These are phyloP conservation scores for Odobenus rosmarus DNA, from an alignment of 2,113 vertebrate genomes.

Conservation along the genomic window DNA sequence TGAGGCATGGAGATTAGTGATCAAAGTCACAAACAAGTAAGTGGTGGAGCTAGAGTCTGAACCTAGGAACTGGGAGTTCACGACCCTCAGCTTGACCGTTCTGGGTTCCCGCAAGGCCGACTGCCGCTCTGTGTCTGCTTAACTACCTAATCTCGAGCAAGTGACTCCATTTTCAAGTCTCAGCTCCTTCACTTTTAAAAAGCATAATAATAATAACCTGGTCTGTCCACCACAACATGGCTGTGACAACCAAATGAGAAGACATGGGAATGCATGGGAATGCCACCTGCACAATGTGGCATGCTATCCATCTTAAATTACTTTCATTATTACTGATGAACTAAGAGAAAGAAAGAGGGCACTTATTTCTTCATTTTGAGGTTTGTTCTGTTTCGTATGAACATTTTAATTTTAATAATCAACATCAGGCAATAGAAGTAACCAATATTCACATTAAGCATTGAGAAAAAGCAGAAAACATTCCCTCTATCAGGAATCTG, in stretches of 20 bases:
- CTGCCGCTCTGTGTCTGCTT: not conserved
- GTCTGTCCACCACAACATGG: not conserved
- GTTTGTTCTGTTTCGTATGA: not conserved
- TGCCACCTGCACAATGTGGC: not conserved
- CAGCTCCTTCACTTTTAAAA: not conserved
- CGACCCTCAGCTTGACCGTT: not conserved
- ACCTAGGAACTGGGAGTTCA: not conserved
- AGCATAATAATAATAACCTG: not conserved
- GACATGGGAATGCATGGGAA: not conserved
- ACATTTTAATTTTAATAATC: slow-evolving; percentile 55
- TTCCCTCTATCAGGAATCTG: not conserved
- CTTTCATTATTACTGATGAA: slow-evolving; percentile 37
- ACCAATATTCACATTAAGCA: not conserved
- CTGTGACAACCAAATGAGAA: not conserved
- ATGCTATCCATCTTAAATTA: not conserved
- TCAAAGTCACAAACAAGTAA: not conserved
- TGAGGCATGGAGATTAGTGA: not conserved
- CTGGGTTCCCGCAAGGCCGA: not conserved
- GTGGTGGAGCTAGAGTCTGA: not conserved
- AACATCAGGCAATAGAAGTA: not conserved
- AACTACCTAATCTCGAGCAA: not conserved
- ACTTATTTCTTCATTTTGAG: slow-evolving; percentile 18
- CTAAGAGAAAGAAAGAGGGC: not conserved
- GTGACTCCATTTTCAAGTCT: not conserved
- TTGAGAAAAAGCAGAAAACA: slow-evolving; percentile 19